A percentile compares a stretch with the other conserved stretches of the same genome.
These are phyloP conservation scores for Pachliopta kotzebuea DNA, from an alignment of 2,888 invertebrate genomes.

Conservation along the genomic window DNA sequence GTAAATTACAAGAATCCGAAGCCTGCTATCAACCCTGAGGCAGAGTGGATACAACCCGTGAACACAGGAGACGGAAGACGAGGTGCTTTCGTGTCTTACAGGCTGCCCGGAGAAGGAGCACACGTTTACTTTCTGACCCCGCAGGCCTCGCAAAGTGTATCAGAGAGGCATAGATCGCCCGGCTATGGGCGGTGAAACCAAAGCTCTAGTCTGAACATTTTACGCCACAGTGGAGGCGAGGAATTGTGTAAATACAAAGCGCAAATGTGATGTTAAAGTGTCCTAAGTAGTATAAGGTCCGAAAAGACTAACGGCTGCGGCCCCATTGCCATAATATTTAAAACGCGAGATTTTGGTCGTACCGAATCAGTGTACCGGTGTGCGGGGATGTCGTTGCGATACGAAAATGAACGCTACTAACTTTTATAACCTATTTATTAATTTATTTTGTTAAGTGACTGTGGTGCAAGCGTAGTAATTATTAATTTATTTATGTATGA, in stretches of 20 bases:
- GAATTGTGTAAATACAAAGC: conserved; percentile 74
- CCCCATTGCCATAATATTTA: conserved; percentile 78
- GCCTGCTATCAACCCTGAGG: conserved; percentile 78
- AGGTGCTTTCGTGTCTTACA: conserved; percentile 85
- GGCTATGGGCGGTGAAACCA: conserved; percentile 75
- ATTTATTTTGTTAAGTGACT: conserved; percentile 69
- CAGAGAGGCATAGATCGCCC: conserved; percentile 62
- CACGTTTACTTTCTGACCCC: conserved; percentile 90
- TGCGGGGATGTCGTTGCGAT: conserved; percentile 49
- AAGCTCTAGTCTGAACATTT: conserved; percentile 75
- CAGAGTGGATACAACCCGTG: conserved; percentile 80
- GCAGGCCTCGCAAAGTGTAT: conserved; percentile 66
- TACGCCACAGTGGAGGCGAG: conserved; percentile 51
- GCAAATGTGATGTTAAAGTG: conserved; percentile 80
- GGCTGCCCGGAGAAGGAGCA: conserved; percentile 87
- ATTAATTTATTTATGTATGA: conserved; percentile 78
- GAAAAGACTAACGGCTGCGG: conserved; percentile 66
- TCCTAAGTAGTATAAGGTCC: conserved; percentile 75
- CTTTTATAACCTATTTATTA: conserved; percentile 71
- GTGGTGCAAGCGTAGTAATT: conserved; percentile 70
- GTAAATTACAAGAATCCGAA: conserved; percentile 82
- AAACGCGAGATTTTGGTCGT: conserved; percentile 36
- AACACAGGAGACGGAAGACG: conserved; percentile 58
- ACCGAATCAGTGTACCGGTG: conserved; percentile 28
- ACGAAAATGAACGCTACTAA: conserved; percentile 58